phyloP scores from a whole-genome alignment of 1,140 invertebrate genomes.

The Chionoecetes opilio region DNA sequence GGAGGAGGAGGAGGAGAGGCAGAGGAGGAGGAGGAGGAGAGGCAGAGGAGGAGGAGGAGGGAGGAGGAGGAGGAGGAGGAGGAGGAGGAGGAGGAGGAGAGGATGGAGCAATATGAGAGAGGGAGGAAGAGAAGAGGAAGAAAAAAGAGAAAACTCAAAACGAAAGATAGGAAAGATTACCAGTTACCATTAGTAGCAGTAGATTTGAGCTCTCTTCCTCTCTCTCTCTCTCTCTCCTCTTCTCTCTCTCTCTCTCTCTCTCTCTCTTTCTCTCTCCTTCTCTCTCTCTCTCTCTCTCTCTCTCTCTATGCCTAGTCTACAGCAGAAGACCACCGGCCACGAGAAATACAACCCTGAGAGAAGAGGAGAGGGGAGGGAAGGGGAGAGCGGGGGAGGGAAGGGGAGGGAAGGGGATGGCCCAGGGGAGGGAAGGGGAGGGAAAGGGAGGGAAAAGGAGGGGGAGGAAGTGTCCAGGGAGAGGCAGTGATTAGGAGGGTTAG shows the following conservation, averaged over 20 bases:
- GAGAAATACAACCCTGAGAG: too few relatives aligned
- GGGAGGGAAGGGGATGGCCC: too few relatives aligned
- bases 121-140: too few relatives aligned
- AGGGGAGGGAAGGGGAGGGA: too few relatives aligned
- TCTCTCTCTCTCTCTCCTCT: background rate
- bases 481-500: background rate
- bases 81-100: background rate
- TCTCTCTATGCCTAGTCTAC: background rate
- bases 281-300: background rate
- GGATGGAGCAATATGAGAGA: too few relatives aligned
- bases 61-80: background rate
- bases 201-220: background rate
- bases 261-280: background rate
- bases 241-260: background rate
- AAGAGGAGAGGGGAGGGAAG: too few relatives aligned
- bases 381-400: too few relatives aligned
- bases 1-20: conserved; percentile 10
- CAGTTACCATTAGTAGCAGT: background rate
- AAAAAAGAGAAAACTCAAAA: background rate
- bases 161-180: background rate
- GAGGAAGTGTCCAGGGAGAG: background rate
- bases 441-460: background rate
- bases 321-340: background rate
- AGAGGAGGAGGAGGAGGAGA: background rate
- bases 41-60: background rate